Evolutionary conservation across 2,113 vertebrate genomes (phyloP).

Genomic region (Bungarus multicinctus): DNA sequence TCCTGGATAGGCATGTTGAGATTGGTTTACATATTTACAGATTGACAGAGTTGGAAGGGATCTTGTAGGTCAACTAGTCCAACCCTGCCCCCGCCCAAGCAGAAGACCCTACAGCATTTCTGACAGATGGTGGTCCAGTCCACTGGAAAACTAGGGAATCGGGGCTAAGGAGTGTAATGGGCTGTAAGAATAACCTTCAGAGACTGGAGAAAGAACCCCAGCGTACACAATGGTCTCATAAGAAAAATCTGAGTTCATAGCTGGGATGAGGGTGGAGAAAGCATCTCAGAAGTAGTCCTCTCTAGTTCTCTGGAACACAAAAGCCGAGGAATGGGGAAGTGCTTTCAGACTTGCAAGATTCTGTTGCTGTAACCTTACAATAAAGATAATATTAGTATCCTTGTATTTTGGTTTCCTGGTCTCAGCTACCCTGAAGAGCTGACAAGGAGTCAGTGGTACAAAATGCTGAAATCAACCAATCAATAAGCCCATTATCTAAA

Average conservation of each 20-base stretch:
- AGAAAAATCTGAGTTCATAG: background rate
- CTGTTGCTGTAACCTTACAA: background rate
- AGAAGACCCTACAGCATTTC: too few relatives aligned
- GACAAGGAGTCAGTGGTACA: background rate
- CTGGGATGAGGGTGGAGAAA: background rate
- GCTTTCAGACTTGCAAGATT: background rate
- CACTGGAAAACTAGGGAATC: background rate
- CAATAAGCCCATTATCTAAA: background rate
- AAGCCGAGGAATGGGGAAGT: background rate
- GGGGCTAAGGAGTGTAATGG: background rate
- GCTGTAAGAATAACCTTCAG: background rate
- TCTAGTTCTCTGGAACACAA: background rate
- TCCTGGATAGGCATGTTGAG: background rate
- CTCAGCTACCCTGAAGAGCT: background rate
- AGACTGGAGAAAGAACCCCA: background rate
- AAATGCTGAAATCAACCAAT: background rate
- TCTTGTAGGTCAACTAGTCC: too few relatives aligned
- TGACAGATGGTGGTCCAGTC: background rate
- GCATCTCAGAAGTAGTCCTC: background rate
- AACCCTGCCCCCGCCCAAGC: too few relatives aligned
- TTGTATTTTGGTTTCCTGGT: background rate
- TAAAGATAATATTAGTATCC: background rate
- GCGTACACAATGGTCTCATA: background rate
- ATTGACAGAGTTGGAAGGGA: too few relatives aligned
- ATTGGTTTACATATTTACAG: background rate